These are phyloP conservation scores for Alloplasta piceator DNA, from an alignment of 2,888 invertebrate genomes.

Conservation along the genomic window DNA sequence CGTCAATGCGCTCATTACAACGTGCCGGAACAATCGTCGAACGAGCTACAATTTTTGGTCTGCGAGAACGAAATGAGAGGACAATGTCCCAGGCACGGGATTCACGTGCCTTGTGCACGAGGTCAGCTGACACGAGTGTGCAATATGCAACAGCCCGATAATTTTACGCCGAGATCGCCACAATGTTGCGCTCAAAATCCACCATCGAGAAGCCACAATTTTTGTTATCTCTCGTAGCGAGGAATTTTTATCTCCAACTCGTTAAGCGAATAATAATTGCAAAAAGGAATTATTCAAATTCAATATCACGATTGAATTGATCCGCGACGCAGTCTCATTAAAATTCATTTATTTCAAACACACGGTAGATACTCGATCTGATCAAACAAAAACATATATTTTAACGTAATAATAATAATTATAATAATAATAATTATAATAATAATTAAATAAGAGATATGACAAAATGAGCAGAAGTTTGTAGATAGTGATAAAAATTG, in stretches of 20 bases:
- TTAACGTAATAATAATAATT: constrained; percentile 36
- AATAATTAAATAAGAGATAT: constrained; percentile 11
- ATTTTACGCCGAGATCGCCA: neutral
- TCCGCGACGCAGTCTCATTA: neutral
- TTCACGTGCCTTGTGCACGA: neutral
- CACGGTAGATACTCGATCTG: neutral
- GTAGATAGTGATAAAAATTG: constrained; percentile 54
- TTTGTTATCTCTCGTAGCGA: constrained; percentile 35
- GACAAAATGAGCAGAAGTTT: constrained; percentile 11
- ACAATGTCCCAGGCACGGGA: neutral
- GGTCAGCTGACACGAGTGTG: neutral
- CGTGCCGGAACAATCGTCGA: neutral
- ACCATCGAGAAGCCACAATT: neutral
- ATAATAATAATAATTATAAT: constrained; percentile 35
- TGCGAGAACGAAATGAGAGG: neutral
- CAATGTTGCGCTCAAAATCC: neutral
- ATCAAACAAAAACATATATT: constrained; percentile 9
- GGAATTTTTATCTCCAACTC: neutral
- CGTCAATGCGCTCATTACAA: neutral
- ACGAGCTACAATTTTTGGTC: neutral
- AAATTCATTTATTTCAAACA: constrained; percentile 2
- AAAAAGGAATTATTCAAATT: neutral
- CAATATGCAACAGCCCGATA: neutral
- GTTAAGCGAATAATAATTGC: neutral
- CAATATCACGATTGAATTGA: neutral